phyloP scores from a whole-genome alignment of 92 coral and sea anemone species.

The Scolanthus callimorphus region DNA sequence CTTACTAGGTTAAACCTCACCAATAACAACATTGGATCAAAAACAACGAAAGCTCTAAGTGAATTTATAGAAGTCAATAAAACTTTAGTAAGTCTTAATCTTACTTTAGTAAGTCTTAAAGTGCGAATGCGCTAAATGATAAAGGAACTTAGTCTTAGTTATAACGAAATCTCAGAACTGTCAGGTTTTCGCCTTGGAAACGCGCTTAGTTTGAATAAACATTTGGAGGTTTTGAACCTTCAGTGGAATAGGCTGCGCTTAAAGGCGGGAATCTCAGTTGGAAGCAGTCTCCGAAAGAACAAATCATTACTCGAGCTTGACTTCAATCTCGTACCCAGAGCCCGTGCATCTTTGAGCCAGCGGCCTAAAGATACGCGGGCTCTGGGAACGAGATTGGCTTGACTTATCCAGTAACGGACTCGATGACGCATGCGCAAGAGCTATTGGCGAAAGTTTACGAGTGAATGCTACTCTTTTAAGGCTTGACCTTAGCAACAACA shows the following conservation, averaged over 20 bases:
- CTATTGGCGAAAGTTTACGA: conserved; percentile 17
- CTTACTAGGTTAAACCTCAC: conserved; percentile 5
- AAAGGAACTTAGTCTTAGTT: conserved; percentile 18
- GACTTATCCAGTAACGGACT: conserved; percentile 24
- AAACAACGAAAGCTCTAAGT: conserved; percentile 14
- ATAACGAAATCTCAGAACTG: conserved; percentile 9
- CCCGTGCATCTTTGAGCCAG: too few species aligned
- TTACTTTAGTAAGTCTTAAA: too few species aligned
- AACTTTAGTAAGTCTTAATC: conserved; percentile 3
- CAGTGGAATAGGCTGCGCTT: conserved; percentile 22
- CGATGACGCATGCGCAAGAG: conserved; percentile 11
- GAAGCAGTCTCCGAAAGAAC: conserved; percentile 13
- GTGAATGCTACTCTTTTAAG: conserved; percentile 7
- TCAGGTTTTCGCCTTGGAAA: conserved; percentile 13
- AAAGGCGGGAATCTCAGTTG: conserved; percentile 4
- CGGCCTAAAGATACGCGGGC: too few species aligned
- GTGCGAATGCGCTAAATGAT: conserved; percentile 17
- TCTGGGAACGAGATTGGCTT: too few species aligned
- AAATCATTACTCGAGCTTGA: background rate
- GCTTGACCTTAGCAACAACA: conserved; percentile 18
- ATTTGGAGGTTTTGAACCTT: conserved; percentile 9
- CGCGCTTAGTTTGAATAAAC: conserved; percentile 1
- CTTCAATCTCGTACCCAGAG: too few species aligned
- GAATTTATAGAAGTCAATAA: conserved; percentile 9
- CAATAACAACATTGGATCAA: conserved; percentile 7